Evolutionary conservation across 2,113 vertebrate genomes (phyloP), one percentile per base, ranked within the genome.

Genomic region (Ammodytes marinus): DNA sequence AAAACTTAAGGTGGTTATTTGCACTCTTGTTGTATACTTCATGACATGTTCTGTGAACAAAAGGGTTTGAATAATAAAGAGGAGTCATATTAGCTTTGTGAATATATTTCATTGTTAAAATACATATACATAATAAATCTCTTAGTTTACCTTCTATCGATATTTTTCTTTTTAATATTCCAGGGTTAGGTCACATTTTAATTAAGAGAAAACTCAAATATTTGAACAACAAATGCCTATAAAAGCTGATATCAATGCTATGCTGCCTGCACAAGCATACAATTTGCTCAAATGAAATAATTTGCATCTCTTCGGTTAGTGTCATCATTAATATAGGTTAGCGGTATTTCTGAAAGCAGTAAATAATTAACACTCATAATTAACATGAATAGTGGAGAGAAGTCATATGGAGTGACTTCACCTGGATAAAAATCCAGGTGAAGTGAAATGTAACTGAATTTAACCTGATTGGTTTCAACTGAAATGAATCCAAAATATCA

Each of bases 21-120:
- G 80, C n/a, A 83, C 78, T 79, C 74, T 77, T 84, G 42, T 61
- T 84, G 52, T 79, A 55, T 76, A 17, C 11, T 68, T 39, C 8
- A 60, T 8, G 9, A 78, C 10, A 17, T 86, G 74, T 91, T 91
- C 74, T 86, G 70, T 75, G 79, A 89, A 87, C 57, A 47, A 4
- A 53, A n/a, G 27, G 80, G 80, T 71, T 74, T 77, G 35, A 90
- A 86, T 78, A 86, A 89, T 87, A 3, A 63, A 37, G 45, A 50
- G 13, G 46, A 75, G 43, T 53, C 27, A 14, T 63, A 3, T 72
- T 69, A 45, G n/a, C 55, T 71, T 68, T 77, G 54, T 84, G 69
- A 86, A 83, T 79, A 84, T 69, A 79, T 89, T 92, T 91, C 89
- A 69, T 92, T 71, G 80, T 92, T 90, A 90, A 92, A 91, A 92